Conservation (phyloP, 2,888 invertebrate species). For the Leptogaster cylindrica region DNA sequence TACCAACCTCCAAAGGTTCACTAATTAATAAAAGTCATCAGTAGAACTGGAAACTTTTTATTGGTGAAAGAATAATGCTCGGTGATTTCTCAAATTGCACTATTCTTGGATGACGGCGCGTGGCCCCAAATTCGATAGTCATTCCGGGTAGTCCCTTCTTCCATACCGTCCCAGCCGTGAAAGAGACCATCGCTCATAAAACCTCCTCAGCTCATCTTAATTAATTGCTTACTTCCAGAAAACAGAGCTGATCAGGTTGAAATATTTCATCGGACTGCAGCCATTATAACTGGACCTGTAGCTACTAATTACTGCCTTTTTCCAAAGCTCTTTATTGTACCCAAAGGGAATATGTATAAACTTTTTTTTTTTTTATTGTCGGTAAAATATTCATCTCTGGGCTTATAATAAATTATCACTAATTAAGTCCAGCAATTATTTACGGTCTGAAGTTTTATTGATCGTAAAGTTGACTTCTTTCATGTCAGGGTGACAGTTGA, state of each 20-base stretch:
- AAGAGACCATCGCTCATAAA: constrained; percentile 3
- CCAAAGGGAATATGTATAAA: not conserved
- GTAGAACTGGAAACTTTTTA: too few species aligned
- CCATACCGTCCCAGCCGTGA: too few species aligned
- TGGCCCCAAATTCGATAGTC: too few species aligned
- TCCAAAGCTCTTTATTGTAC: not conserved
- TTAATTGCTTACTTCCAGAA: constrained; percentile 7
- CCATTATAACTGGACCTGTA: constrained; percentile 2
- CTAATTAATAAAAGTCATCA: too few species aligned
- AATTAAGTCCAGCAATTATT: constrained; percentile 13
- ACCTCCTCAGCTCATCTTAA: not conserved
- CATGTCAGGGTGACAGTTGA: constrained; percentile 5
- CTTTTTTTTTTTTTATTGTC: not conserved
- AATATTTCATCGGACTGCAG: not conserved
- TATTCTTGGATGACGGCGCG: too few species aligned
- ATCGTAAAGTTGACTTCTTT: constrained; percentile 1
- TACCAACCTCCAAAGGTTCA: too few species aligned
- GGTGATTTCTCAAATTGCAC: too few species aligned
- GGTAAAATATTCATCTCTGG: not conserved
- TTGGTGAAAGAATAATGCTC: too few species aligned
- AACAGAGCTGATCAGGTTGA: too few species aligned
- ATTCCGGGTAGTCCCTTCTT: too few species aligned
- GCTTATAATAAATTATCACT: constrained; percentile 4
- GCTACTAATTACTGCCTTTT: constrained; percentile 8
- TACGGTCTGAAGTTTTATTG: not conserved